A percentile compares a stretch with the other conserved stretches of the same genome.
phyloP scores from a whole-genome alignment of 2,888 invertebrate genomes.

The Thera britannica region DNA sequence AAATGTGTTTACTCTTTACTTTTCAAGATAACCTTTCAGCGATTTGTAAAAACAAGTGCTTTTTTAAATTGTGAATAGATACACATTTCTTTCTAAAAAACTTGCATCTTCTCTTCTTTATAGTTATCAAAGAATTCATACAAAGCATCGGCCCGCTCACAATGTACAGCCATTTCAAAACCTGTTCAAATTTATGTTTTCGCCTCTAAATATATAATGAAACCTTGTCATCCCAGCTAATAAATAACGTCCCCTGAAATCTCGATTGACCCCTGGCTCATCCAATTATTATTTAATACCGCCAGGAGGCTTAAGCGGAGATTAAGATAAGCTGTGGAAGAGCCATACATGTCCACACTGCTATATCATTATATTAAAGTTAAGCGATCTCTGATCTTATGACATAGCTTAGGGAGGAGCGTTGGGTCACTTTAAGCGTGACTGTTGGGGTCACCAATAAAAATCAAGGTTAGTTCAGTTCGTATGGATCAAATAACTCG shows the following conservation, averaged over 20 bases:
- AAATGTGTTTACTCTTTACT: too few relatives aligned
- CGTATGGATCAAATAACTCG: too few relatives aligned
- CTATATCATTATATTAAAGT: constrained; percentile 76
- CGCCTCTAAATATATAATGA: constrained; percentile 28
- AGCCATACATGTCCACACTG: constrained; percentile 58
- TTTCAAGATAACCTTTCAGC: too few relatives aligned
- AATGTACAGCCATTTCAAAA: constrained; percentile 1
- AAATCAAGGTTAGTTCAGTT: too few relatives aligned
- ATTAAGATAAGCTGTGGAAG: constrained; percentile 72
- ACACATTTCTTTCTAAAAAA: too few relatives aligned
- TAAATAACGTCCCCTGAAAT: constrained; percentile 48
- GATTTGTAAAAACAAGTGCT: too few relatives aligned
- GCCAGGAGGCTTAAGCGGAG: constrained; percentile 71
- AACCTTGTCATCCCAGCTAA: constrained; percentile 37
- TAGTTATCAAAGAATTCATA: too few relatives aligned
- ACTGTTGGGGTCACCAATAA: background rate
- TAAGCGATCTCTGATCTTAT: constrained; percentile 64
- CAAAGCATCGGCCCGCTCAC: background rate
- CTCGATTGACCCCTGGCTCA: constrained; percentile 73
- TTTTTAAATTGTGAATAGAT: too few relatives aligned
- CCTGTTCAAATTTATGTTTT: constrained; percentile 15
- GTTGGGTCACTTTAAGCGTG: constrained; percentile 9
- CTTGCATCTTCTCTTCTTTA: too few relatives aligned
- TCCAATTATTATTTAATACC: constrained; percentile 81
- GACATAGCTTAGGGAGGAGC: constrained; percentile 18